A percentile compares a stretch with the other conserved stretches of the same genome.
Conservation (phyloP, 92 coral and sea anemone genomes). For the Phenganax stokvisi region DNA sequence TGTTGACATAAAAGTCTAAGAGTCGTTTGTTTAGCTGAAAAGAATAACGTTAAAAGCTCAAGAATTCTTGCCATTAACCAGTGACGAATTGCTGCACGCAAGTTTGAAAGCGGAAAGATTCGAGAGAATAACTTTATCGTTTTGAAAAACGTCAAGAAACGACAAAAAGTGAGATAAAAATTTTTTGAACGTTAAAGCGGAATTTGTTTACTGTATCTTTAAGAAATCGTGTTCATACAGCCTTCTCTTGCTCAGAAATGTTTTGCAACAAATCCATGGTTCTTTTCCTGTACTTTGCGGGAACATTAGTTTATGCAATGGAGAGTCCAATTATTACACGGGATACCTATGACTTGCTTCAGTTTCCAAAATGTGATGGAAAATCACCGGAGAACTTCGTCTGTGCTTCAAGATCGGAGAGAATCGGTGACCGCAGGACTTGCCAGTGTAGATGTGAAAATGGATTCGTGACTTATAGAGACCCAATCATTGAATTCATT, state of each 20-base stretch:
- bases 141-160: no score
- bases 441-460: conserved; percentile 24
- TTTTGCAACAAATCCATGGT: not conserved
- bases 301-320: not conserved
- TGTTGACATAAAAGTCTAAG: no score
- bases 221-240: not conserved
- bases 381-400: not conserved
- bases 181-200: no score
- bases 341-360: conserved; percentile 26
- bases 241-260: not conserved
- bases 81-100: no score
- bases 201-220: no score
- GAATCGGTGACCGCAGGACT: not conserved
- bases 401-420: not conserved
- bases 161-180: no score
- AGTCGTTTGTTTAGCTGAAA: no score
- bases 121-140: no score
- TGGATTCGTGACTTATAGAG: conserved; percentile 8
- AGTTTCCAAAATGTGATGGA: conserved; percentile 23
- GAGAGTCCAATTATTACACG: conserved; percentile 20
- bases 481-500: not conserved
- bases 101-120: no score
- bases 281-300: not conserved
- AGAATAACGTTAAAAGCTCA: no score
- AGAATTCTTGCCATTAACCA: no score